These are phyloP conservation scores for Agrilus planipennis DNA, from an alignment of 1,140 invertebrate species.

Conservation along the genomic window DNA sequence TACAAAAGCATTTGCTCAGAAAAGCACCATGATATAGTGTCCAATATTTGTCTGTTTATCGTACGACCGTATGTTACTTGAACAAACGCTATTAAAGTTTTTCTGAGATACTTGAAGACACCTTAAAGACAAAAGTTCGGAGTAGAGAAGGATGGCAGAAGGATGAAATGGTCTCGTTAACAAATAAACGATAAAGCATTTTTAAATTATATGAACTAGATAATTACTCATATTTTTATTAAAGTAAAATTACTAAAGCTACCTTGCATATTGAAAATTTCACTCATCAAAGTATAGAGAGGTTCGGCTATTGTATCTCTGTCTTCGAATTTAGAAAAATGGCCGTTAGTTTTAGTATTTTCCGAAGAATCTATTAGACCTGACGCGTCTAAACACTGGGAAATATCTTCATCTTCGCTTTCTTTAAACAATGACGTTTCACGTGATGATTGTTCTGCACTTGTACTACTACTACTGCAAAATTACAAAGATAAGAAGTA, in stretches of 20 bases:
- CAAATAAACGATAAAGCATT: no score
- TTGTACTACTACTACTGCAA: slow-evolving; percentile 17
- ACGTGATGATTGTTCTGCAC: slow-evolving; percentile 32
- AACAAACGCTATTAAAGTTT: slow-evolving; percentile 81
- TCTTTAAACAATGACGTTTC: slow-evolving; percentile 34
- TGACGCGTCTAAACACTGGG: slow-evolving; percentile 49
- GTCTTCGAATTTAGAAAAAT: slow-evolving; percentile 34
- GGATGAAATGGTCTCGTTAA: no score
- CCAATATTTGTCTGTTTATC: slow-evolving; percentile 83
- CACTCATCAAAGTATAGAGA: slow-evolving; percentile 70
- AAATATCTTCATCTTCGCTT: slow-evolving; percentile 61
- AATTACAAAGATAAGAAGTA: slow-evolving; percentile 4
- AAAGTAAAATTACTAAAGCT: no score
- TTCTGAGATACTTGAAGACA: slow-evolving; percentile 74
- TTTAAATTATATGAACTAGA: no score
- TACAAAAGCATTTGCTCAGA: slow-evolving; percentile 84
- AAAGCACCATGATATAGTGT: slow-evolving; percentile 75
- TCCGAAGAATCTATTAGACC: slow-evolving; percentile 38
- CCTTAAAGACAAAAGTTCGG: no score
- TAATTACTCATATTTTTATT: no score
- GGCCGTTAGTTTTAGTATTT: slow-evolving; percentile 31
- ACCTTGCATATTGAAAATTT: slow-evolving; percentile 80
- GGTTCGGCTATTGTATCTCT: slow-evolving; percentile 82
- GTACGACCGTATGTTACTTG: slow-evolving; percentile 85
- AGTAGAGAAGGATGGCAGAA: no score